Evolutionary conservation across 2,797 vertebrate species (phyloP).

Genomic region (Propithecus deckenii): DNA sequence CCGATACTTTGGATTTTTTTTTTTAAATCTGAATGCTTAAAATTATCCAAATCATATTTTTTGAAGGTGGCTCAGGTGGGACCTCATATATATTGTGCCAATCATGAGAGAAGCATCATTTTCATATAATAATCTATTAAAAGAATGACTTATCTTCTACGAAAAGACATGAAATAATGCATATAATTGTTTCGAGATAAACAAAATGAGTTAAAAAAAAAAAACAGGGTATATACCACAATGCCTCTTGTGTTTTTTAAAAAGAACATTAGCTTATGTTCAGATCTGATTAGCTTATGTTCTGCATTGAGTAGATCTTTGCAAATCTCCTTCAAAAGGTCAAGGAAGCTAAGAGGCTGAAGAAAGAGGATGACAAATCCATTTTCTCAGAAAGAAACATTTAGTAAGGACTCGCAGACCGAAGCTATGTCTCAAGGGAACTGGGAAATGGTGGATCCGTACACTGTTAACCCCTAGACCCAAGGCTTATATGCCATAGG

Average conservation of each 20-base stretch:
- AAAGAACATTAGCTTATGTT: background rate
- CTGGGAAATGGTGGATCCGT: no score
- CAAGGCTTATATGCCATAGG: no score
- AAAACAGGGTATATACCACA: background rate
- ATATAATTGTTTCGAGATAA: background rate
- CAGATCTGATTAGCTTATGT: background rate
- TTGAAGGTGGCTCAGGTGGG: background rate
- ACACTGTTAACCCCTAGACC: no score
- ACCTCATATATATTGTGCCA: background rate
- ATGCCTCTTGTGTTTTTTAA: background rate
- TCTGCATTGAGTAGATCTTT: no score
- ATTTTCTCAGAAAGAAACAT: no score
- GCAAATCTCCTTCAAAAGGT: no score
- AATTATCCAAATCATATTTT: background rate
- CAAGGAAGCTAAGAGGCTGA: no score
- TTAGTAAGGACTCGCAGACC: no score
- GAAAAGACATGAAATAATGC: background rate
- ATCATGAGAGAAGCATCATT: background rate
- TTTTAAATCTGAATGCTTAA: background rate
- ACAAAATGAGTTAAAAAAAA: background rate
- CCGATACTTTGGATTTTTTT: background rate
- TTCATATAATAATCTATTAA: background rate
- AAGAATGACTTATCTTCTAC: background rate
- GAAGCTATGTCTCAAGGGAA: no score
- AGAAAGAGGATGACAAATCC: no score